Evolutionary conservation across 2,888 invertebrate species (phyloP).

Genomic region (Mylabris sibirica): DNA sequence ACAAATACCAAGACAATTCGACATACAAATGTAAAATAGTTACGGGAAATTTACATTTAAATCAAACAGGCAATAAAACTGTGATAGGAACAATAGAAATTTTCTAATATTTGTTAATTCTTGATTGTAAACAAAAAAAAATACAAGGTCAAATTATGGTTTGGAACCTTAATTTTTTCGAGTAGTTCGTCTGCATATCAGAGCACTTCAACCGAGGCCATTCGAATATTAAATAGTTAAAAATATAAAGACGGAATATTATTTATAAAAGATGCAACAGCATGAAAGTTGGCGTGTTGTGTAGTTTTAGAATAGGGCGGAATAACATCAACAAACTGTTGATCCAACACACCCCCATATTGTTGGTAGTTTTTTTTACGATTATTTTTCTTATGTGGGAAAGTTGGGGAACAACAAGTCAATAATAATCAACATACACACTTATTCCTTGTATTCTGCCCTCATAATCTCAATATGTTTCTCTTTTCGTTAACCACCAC

Average conservation of each 20-base stretch:
- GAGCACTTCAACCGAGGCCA: background rate
- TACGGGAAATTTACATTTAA: background rate
- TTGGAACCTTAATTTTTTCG: background rate
- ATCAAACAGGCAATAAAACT: background rate
- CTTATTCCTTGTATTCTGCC: background rate
- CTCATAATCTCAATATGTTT: background rate
- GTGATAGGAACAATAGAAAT: background rate
- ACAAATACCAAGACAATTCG: conserved; percentile 1
- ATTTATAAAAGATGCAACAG: background rate
- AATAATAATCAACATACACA: background rate
- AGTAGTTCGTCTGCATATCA: background rate
- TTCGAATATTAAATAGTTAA: background rate
- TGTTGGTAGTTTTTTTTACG: background rate
- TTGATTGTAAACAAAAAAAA: background rate
- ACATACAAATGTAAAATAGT: background rate
- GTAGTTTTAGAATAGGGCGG: background rate
- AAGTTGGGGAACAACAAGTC: background rate
- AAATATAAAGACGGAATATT: background rate
- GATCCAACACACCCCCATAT: background rate
- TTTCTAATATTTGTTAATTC: too few relatives aligned
- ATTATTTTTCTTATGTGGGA: background rate
- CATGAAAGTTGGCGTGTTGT: background rate
- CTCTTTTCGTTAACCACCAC: background rate
- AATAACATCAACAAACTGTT: conserved; percentile 7
- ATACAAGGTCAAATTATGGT: background rate